Evolutionary conservation across 1,140 invertebrate species (phyloP), one percentile per base, ranked within the genome.

Genomic region (Oreohelix idahoensis): DNA sequence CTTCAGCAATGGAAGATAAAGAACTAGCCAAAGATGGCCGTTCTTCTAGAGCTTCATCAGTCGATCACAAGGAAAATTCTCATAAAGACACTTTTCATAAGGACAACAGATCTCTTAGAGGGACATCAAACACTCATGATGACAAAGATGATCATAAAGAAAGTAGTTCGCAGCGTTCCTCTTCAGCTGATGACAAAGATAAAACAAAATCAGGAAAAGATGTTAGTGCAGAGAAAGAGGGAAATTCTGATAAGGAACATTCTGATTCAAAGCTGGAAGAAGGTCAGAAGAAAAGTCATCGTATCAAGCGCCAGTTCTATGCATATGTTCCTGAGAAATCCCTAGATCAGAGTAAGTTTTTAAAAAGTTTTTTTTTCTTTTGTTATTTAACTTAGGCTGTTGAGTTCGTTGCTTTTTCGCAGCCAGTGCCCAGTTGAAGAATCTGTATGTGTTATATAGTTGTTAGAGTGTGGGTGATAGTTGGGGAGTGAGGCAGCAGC

Each of bases 271-370:
- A 70, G 32, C 23, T 71, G 38, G 80, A 73, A 42, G 80, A 82
- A 17, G 80, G 80, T 15, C 42, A 75, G 26, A 82, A 63, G 45
- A 82, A 82, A 70, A 42, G 38, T n/a, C 80, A 82, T 49, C 58
- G 80, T 26, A 70, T 82, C 15, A 74, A 75, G 36, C 32, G 80
- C n/a, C 80, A 82, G 80, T 83, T 83, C 42, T 85, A 85, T 75
- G 81, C 81, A 71, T 85, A 85, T 79, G 81, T 85, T 49, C 77
- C 77, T 66, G 84, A 85, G 63, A 83, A 83, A 58, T 85, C 84
- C 39, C 71, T 83, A 42, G 77, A 77, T 69, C 84, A 85, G 38
- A 80, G 84, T 85, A 66, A 81, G 84, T 79, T 80, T 20, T 45
- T n/a, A n/a, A n/a, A n/a, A n/a, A n/a, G n/a, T n/a, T n/a, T n/a